Evolutionary conservation across 2,888 invertebrate species (phyloP).

Genomic region (Griposia aprilina): DNA sequence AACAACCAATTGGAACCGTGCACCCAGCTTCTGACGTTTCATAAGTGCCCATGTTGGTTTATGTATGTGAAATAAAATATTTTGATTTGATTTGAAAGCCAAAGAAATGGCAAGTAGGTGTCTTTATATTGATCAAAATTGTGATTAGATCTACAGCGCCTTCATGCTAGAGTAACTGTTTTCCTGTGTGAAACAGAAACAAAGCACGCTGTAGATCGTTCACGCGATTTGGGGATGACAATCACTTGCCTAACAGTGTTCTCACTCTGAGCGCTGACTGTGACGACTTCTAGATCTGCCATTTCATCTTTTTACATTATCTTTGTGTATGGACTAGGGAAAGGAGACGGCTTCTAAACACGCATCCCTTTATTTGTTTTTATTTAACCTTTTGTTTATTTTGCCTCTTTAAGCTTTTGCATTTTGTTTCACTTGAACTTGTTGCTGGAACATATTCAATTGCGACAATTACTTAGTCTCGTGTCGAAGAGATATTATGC

Average conservation of each 20-base stretch:
- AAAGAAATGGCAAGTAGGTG: conserved; percentile 3
- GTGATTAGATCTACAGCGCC: conserved; percentile 27
- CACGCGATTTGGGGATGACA: conserved; percentile 42
- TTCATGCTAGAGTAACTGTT: conserved; percentile 17
- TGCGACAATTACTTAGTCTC: too few relatives aligned
- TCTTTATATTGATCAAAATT: conserved; percentile 28
- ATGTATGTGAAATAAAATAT: too few relatives aligned
- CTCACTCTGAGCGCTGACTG: conserved; percentile 39
- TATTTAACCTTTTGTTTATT: background rate
- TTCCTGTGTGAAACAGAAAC: conserved; percentile 55
- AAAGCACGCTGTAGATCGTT: conserved; percentile 46
- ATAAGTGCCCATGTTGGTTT: too few relatives aligned
- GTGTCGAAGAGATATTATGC: too few relatives aligned
- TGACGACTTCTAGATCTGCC: conserved; percentile 34
- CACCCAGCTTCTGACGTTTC: too few relatives aligned
- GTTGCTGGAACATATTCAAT: background rate
- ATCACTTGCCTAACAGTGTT: conserved; percentile 37
- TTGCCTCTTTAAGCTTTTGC: background rate
- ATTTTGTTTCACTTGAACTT: background rate
- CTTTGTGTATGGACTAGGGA: background rate
- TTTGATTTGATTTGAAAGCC: too few relatives aligned
- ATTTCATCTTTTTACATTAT: conserved; percentile 11
- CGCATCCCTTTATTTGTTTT: conserved; percentile 16
- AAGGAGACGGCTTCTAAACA: conserved; percentile 17
- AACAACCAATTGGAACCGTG: too few relatives aligned